Evolutionary conservation across 1,140 invertebrate species (phyloP).

Genomic region (Agraylea sexmaculata): DNA sequence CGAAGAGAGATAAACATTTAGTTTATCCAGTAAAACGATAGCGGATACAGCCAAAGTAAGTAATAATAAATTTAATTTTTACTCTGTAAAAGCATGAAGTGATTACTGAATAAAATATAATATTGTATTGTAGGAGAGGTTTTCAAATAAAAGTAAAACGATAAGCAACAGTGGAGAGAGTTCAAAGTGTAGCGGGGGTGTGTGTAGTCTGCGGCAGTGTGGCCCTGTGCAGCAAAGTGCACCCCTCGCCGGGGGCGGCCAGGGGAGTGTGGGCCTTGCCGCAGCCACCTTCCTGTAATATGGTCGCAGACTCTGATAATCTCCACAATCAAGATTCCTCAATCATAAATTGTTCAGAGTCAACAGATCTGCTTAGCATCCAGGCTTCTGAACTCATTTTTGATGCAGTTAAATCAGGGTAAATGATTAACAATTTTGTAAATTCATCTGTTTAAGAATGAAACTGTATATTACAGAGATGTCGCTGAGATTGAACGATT

Average conservation of each 20-base stretch:
- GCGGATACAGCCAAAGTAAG: no score
- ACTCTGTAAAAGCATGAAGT: no score
- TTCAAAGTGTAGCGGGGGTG: background rate
- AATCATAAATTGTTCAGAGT: constrained; percentile 31
- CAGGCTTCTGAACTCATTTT: constrained; percentile 47
- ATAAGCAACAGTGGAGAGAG: constrained; percentile 2
- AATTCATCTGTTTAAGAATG: background rate
- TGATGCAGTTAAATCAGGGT: constrained; percentile 53
- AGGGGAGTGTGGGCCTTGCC: constrained; percentile 74
- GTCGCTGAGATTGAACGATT: constrained; percentile 62
- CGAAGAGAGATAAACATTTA: no score
- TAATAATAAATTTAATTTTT: no score
- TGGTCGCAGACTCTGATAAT: constrained; percentile 48
- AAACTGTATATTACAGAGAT: constrained; percentile 39
- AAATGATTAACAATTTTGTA: constrained; percentile 18
- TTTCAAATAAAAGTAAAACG: no score
- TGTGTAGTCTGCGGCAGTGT: background rate
- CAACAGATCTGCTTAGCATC: constrained; percentile 26
- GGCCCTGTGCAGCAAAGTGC: constrained; percentile 43
- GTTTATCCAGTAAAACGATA: no score
- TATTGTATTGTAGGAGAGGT: no score
- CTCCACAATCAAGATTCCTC: constrained; percentile 32
- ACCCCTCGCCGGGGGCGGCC: constrained; percentile 69
- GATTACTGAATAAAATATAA: no score
- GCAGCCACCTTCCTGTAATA: constrained; percentile 53